Conservation (phyloP, 2,113 vertebrate species). For the Holacanthus passer region DNA sequence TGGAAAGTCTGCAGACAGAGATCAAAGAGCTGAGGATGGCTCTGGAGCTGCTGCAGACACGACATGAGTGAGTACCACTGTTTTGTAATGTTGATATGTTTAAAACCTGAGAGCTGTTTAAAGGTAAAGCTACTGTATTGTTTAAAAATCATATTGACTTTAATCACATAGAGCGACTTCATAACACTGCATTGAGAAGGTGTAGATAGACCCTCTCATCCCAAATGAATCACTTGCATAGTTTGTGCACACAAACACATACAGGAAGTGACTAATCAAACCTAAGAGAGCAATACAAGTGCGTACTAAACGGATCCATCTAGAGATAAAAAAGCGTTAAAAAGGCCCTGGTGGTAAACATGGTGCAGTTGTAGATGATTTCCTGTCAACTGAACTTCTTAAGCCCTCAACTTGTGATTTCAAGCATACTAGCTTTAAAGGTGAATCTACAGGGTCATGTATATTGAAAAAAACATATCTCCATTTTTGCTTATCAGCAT, state of each 20-base stretch:
- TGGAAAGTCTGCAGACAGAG: constrained; percentile 76
- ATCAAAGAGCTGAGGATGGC: constrained; percentile 82
- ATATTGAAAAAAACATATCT: too few species aligned
- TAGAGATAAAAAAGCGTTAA: constrained; percentile 5
- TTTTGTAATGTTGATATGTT: neutral
- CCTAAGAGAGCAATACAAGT: neutral
- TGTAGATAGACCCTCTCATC: neutral
- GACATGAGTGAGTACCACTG: constrained; percentile 76
- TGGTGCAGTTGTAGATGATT: neutral
- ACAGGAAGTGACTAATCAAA: constrained; percentile 37
- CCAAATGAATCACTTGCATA: neutral
- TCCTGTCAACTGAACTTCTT: neutral
- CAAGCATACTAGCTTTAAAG: neutral
- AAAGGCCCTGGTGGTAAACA: neutral
- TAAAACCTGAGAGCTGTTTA: neutral
- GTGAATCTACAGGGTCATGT: neutral
- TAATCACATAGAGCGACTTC: neutral
- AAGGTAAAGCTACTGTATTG: neutral
- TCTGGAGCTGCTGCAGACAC: constrained; percentile 79
- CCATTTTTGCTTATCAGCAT: too few species aligned
- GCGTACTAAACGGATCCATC: neutral
- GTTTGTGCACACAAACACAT: neutral
- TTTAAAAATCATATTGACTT: neutral
- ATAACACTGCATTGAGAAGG: neutral
- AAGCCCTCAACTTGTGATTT: neutral